phyloP scores from a whole-genome alignment of 2,113 vertebrate species.

The Xiphorhynchus elegans region DNA sequence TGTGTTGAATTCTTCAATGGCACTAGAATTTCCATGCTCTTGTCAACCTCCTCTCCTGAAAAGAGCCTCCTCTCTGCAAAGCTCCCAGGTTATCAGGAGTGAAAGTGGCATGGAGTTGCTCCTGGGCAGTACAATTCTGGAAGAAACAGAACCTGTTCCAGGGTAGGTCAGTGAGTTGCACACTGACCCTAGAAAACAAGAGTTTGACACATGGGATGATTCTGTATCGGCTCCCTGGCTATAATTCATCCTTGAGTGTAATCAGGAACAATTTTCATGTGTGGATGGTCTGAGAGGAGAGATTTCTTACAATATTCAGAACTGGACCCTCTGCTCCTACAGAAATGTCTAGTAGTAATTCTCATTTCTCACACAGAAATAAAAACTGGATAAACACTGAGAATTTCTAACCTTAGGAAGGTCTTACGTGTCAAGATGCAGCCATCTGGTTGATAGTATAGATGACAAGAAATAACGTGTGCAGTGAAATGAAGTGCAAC shows the following conservation, averaged over 20 bases:
- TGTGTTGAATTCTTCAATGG: background rate
- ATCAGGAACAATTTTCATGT: background rate
- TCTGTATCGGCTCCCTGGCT: background rate
- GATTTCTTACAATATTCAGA: background rate
- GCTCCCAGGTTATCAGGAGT: background rate
- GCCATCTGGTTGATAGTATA: background rate
- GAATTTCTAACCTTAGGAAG: background rate
- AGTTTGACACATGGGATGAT: background rate
- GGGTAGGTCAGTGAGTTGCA: background rate
- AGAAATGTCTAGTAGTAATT: background rate
- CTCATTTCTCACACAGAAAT: background rate
- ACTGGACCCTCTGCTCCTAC: background rate
- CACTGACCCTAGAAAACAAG: background rate
- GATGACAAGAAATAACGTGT: background rate
- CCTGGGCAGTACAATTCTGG: background rate
- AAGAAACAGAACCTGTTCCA: background rate
- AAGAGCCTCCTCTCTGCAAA: background rate
- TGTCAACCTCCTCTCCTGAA: background rate
- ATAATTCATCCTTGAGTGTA: background rate
- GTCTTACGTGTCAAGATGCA: background rate
- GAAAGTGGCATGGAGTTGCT: background rate
- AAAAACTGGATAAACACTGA: background rate
- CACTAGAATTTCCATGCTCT: background rate
- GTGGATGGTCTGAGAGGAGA: background rate
- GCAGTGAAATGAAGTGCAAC: background rate